These are phyloP conservation scores for Simalia tracyae DNA, from an alignment of 2,797 vertebrate species.

Conservation along the genomic window DNA sequence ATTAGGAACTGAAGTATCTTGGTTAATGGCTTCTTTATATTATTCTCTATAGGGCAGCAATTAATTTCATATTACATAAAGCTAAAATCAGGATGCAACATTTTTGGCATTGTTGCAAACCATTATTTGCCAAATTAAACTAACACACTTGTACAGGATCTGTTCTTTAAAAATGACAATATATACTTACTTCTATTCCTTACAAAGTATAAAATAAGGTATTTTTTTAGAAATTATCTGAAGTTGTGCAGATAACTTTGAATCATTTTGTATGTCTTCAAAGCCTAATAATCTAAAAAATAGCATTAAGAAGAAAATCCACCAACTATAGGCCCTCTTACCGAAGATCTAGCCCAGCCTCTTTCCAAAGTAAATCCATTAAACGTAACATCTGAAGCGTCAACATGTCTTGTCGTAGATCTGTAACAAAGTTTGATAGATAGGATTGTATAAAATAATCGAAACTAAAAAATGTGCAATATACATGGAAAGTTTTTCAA, in stretches of 20 bases:
- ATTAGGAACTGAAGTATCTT: not conserved
- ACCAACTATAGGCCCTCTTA: constrained; percentile 61
- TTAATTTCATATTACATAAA: not conserved
- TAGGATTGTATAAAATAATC: not conserved
- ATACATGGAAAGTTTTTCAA: not conserved
- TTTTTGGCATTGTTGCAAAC: not conserved
- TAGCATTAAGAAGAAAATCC: not conserved
- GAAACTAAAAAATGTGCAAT: not conserved
- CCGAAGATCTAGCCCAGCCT: constrained; percentile 93
- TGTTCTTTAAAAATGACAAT: not conserved
- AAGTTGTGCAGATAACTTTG: not conserved
- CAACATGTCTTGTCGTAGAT: constrained; percentile 96
- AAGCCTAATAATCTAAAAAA: not conserved
- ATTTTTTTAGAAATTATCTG: not conserved
- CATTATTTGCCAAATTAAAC: not conserved
- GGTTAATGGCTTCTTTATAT: not conserved
- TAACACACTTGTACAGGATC: not conserved
- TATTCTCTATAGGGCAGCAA: not conserved
- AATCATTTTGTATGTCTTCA: not conserved
- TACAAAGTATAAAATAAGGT: not conserved
- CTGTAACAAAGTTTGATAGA: constrained; percentile 62
- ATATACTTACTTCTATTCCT: not conserved
- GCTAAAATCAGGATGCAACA: not conserved
- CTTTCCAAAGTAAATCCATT: constrained; percentile 98
- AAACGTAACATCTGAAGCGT: constrained; percentile 92